Base-by-base conservation (phyloP, 2,888 invertebrate genomes). In the Xiphydria camelus region DNA sequence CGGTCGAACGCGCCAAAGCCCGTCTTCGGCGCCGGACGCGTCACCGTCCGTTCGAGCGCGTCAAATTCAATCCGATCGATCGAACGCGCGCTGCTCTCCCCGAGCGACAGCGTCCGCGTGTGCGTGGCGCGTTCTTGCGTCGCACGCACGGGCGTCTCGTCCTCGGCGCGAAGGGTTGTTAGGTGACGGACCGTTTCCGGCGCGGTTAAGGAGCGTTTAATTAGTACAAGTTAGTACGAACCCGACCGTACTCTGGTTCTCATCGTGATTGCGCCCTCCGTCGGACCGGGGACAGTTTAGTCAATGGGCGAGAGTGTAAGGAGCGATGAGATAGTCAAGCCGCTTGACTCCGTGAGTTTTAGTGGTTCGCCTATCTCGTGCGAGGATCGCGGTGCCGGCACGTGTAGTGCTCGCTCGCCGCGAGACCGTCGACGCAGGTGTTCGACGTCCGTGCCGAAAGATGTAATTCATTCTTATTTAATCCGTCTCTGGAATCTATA, bases 241-340 rank as follows among this genome's bases (percentile, higher is more conserved):
- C 3, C 12, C 12, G 26, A 14, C 26, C 26, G 12, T 26, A 10
- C 10, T 15, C 12, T 29, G 29, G 29, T 6, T 15, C 29, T 15
- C 29, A 29, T 29, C 29, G 29, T 29, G 29, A 29, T 26, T 14
- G 14, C 6, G 26, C 26, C 26, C 26, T 12, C 14, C 19, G 19
- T 18, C 34, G 34, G 15, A 10, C 9, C 17, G n/a, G 9, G 18
- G 18, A 18, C 15, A 18, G 17, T 7, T 18, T 4, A n/a, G 18
- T n/a, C n/a, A 17, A 33, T 10, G 18, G 7, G 15, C 9, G 47
- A 49, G 57, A 56, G 53, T 53, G 66, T 61, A 59, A 64, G 68
- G 59, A 64, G 52, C 64, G 67, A 63, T 56, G 64, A 66, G 68
- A 68, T 67, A 67, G 68, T 68, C 66, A 66, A 63, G 68, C 67